Evolutionary conservation across 2,888 invertebrate genomes (phyloP).

Genomic region (Drosophila percnosoma): DNA sequence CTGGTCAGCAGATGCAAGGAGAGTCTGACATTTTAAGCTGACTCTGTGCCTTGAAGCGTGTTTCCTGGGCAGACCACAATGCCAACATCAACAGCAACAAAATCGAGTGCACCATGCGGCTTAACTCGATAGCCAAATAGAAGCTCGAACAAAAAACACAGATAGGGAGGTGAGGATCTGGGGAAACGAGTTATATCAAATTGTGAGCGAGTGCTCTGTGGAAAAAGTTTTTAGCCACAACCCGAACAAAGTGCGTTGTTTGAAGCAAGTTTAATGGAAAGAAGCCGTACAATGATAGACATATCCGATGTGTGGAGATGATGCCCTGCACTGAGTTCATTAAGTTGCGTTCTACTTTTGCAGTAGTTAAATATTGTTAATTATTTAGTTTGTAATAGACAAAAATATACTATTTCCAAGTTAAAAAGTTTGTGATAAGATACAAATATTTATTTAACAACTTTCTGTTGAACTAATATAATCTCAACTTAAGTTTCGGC

Average conservation of each 20-base stretch:
- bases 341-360: background rate
- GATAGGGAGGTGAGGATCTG: background rate
- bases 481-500: background rate
- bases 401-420: background rate
- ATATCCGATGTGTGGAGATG: background rate
- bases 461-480: background rate
- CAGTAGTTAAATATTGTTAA: background rate
- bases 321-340: background rate
- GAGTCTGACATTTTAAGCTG: slow-evolving; percentile 31
- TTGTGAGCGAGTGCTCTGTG: slow-evolving; percentile 21
- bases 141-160: background rate
- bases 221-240: slow-evolving; percentile 31
- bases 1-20: slow-evolving; percentile 7
- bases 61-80: slow-evolving; percentile 4
- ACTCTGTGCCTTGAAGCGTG: slow-evolving; percentile 28
- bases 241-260: slow-evolving; percentile 17
- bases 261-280: slow-evolving; percentile 32
- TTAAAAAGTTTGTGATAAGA: background rate
- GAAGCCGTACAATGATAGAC: slow-evolving; percentile 2
- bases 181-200: slow-evolving; percentile 10
- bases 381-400: background rate
- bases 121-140: slow-evolving; percentile 30
- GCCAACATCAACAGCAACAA: slow-evolving; percentile 1
- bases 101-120: slow-evolving; percentile 22
- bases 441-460: background rate